Conservation (phyloP, 2,888 invertebrate genomes). For the Andrena haemorrhoa region DNA sequence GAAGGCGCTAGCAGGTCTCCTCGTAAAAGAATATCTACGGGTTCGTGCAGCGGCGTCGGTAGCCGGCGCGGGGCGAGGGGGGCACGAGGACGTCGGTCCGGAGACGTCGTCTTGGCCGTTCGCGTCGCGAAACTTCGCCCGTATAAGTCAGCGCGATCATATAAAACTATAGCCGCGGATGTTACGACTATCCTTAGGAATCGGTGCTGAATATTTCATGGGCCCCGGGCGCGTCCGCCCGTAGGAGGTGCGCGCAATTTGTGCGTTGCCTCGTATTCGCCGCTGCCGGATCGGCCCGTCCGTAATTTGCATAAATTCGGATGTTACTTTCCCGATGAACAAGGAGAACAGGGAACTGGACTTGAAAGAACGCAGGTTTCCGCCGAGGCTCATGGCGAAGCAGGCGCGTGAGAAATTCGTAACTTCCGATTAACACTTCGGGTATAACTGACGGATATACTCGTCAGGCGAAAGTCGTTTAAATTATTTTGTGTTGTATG, state of each 20-base stretch:
- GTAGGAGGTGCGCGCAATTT: constrained; percentile 66
- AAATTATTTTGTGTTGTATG: no score
- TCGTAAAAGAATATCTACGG: constrained; percentile 54
- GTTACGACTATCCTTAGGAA: constrained; percentile 67
- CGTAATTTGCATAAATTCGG: constrained; percentile 73
- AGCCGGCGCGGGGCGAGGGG: not conserved
- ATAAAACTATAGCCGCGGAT: constrained; percentile 63
- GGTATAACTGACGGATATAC: no score
- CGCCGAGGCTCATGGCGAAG: not conserved
- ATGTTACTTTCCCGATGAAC: constrained; percentile 59
- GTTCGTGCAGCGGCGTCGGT: constrained; percentile 21
- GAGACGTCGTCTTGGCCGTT: constrained; percentile 41
- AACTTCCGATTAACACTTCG: constrained; percentile 55
- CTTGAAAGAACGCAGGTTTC: constrained; percentile 51
- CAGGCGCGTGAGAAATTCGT: constrained; percentile 43
- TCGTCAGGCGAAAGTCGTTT: no score
- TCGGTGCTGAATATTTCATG: constrained; percentile 72
- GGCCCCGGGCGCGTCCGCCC: constrained; percentile 39
- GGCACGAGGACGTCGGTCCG: constrained; percentile 8
- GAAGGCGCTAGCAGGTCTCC: constrained; percentile 47
- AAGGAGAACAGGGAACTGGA: not conserved
- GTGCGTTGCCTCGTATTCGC: constrained; percentile 69
- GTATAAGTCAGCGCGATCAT: constrained; percentile 55
- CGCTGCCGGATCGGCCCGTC: constrained; percentile 51
- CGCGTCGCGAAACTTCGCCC: constrained; percentile 52